Evolutionary conservation across 2,888 invertebrate species (phyloP), one percentile per base, ranked within the genome.

Genomic region (Pseudococcus viburni): DNA sequence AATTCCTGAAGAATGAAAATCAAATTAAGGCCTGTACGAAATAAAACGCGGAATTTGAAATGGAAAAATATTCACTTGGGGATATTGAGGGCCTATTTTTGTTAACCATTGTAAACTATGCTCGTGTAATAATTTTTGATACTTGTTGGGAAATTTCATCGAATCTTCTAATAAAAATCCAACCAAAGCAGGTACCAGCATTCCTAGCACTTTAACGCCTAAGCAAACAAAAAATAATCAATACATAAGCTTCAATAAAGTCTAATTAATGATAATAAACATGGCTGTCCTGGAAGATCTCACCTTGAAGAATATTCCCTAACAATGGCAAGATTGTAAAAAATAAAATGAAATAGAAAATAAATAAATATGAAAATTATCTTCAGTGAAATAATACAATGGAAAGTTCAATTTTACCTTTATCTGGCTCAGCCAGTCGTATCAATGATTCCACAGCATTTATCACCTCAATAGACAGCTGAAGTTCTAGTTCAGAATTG

Each of bases 61-160:
- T 33, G 26, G 26, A 33, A 88, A 59, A 46, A 22, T 55, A 89
- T 89, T 89, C 91, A 95, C 95, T 93, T 96, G 95, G 26, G 98
- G 97, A 93, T 98, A 96, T 91, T 96, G 96, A 0, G 98, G 97
- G 0, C 98, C 99, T 90, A 98, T 95, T 91, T 95, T 95, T 92
- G 97, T 97, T 22, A 99, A 94, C 94, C 96, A 96, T 90, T 96
- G 95, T 90, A 99, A 93, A 89, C 97, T 96, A 90, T 96, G 95
- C 90, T 98, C 97, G 92, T 99, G 98, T 73, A 98, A 93, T 85
- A 94, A 93, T 64, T 94, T 93, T 68, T 94, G 94, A 91, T 94
- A 94, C 90, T 95, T 94, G 89, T 94, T 93, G 55, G 80, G 80
- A 19, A 77, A 84, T 90, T 93, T 93, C 64, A 95, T 91, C 90